Conservation (phyloP, 2,888 invertebrate genomes). For the Zaprionus obscuricornis region DNA sequence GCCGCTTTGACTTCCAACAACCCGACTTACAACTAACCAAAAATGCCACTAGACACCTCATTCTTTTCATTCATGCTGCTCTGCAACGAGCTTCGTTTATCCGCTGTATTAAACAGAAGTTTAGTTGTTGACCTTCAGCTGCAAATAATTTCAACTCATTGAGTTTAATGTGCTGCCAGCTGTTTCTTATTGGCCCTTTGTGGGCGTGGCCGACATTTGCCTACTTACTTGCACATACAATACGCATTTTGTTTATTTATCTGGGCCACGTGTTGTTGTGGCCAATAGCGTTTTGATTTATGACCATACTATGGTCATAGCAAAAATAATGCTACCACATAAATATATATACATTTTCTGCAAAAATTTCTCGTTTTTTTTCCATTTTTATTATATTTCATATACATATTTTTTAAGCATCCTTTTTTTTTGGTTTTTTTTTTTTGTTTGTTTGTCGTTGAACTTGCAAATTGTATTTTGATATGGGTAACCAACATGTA, state of each 20-base stretch:
- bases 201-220: slow-evolving; percentile 46
- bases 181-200: slow-evolving; percentile 41
- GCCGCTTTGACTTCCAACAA: slow-evolving; percentile 19
- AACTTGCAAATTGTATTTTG: slow-evolving; percentile 67
- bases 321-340: slow-evolving; percentile 37
- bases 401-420: slow-evolving; percentile 10
- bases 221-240: slow-evolving; percentile 29
- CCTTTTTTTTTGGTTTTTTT: slow-evolving; percentile 10
- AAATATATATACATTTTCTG: slow-evolving; percentile 38
- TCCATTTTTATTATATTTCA: slow-evolving; percentile 25
- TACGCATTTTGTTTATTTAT: slow-evolving; percentile 39
- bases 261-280: slow-evolving; percentile 60
- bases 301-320: slow-evolving; percentile 31
- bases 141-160: slow-evolving; percentile 79
- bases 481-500: slow-evolving; percentile 43
- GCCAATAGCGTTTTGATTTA: slow-evolving; percentile 72
- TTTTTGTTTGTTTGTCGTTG: slow-evolving; percentile 33
- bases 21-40: not conserved
- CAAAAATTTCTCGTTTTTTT: slow-evolving; percentile 7
- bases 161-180: slow-evolving; percentile 68
- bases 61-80: not conserved
- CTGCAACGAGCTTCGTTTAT: not conserved
- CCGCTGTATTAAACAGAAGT: slow-evolving; percentile 19
- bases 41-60: not conserved
- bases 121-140: slow-evolving; percentile 67